Conservation (phyloP, 2,797 vertebrate species). For the Gobionotothen gibberifrons region DNA sequence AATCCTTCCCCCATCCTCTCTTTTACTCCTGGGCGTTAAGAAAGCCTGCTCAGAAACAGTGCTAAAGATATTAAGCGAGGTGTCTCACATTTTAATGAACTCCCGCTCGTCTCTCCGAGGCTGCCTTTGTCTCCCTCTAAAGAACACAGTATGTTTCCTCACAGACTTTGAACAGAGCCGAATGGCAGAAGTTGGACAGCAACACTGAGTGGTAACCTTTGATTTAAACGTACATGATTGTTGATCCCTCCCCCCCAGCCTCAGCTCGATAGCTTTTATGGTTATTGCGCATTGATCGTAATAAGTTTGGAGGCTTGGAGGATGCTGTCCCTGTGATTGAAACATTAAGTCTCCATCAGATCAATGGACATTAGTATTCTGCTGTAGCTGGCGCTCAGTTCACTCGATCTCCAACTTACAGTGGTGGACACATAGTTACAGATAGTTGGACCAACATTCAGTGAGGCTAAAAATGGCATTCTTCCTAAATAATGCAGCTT, state of each 20-base stretch:
- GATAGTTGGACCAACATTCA: too few species aligned
- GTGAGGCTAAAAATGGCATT: too few species aligned
- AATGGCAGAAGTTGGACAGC: neutral
- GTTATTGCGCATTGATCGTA: constrained; percentile 73
- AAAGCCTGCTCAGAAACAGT: constrained; percentile 50
- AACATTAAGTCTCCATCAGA: constrained; percentile 61
- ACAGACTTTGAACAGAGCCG: constrained; percentile 23
- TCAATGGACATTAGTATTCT: constrained; percentile 72
- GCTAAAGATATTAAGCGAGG: constrained; percentile 74
- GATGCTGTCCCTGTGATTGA: constrained; percentile 65
- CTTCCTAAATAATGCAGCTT: too few species aligned
- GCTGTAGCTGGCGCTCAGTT: constrained; percentile 17
- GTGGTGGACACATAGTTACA: too few species aligned
- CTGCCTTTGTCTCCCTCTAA: constrained; percentile 51
- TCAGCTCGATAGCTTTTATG: constrained; percentile 68
- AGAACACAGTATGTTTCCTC: constrained; percentile 38
- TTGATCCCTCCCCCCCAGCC: constrained; percentile 28
- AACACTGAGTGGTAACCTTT: constrained; percentile 47
- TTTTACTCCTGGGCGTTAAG: constrained; percentile 44
- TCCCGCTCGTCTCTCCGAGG: constrained; percentile 49
- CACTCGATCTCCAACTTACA: constrained; percentile 18
- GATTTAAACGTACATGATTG: constrained; percentile 56
- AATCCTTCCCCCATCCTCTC: constrained; percentile 25
- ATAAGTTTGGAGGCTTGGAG: constrained; percentile 58
- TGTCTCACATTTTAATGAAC: constrained; percentile 77